Base-by-base conservation (phyloP, 2,797 vertebrate genomes). In the Bradypodion ventrale region DNA sequence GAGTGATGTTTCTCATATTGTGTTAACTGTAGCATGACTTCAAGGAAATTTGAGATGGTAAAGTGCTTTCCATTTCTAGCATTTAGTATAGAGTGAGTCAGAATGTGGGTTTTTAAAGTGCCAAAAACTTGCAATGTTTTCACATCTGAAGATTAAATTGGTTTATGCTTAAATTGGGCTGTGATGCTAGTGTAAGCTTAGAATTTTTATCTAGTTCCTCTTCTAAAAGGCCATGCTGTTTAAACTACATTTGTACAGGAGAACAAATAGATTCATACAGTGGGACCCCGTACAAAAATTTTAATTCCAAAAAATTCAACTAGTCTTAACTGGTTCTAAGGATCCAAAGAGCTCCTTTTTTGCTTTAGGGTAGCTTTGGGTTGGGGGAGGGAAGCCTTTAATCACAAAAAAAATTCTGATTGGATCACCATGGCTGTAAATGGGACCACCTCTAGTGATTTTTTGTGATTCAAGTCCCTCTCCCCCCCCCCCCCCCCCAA, bases 21-120 rank as follows among this genome's bases (percentile, higher is more conserved):
- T 60, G 29, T 40, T 44, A 80, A 81, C 10, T 68, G 21, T 44
- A n/a, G 2, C 40, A 75, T 75, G 66, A 60, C 35, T 80, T 75
- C 32, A 83, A 52, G 68, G 65, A 56, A 80, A n/a, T 4, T 78
- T 78, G 40, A 85, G 25, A 84, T 85, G 80, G 83, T 72, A 82
- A 85, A 83, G 25, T 46, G 32, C 35, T 84, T 89, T 29, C 63
- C 75, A 23, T 84, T 84, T 90, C 85, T 74, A 78, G 80, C 42
- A 44, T 49, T 2, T 46, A 52, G 62, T 84, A n/a, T n/a, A n/a
- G n/a, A n/a, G n/a, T n/a, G n/a, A n/a, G n/a, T n/a, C n/a, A n/a
- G n/a, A n/a, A n/a, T n/a, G n/a, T n/a, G n/a, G n/a, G n/a, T n/a
- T 32, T 75, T 74, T 35, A 83, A 89, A 78, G 25, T 52, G 82